Evolutionary conservation across 2,888 invertebrate species (phyloP), one percentile per base, ranked within the genome.

Genomic region (Drosophila rubida): DNA sequence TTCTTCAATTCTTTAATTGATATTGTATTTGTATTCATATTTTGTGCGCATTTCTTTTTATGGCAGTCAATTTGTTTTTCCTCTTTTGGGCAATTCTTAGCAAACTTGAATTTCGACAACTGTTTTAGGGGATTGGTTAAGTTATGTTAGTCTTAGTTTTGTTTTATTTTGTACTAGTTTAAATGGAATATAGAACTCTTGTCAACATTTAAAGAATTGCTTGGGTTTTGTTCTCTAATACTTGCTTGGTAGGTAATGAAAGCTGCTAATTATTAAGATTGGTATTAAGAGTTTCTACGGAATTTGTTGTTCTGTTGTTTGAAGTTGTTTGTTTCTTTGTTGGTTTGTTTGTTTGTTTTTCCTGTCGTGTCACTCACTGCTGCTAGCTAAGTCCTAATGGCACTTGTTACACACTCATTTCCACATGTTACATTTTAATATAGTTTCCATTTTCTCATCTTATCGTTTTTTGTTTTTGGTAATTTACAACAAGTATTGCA

Each of bases 401-500:
- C 87, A 87, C 87, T 89, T 87, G 69, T 76, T 85, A 73, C 63
- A 73, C 63, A 69, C 71, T 78, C 82, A 55, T 76, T 75, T 81
- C 62, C 71, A 67, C 49, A 55, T 65, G 69, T 61, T 78, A 69
- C 55, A 73, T 67, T 67, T 69, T 72, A 70, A 67, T 58, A 55
- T 64, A 39, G 19, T 59, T 63, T 22, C 27, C 30, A 37, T 42
- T 42, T 60, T 46, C 5, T 50, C 48, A 49, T 37, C 53, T 13
- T 57, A 8, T 44, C 45, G 46, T 23, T 57, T 58, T 63, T 58
- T 42, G 6, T 76, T 84, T 77, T 88, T 79, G 78, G 69, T 85
- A 78, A 85, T 85, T 80, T 89, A 89, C 88, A 86, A 87, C 76
- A 89, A 84, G 54, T 87, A 88, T 89, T 85, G 88, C 79, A 80